Evolutionary conservation across 1,140 invertebrate species (phyloP).

Genomic region (Nymphalis io): DNA sequence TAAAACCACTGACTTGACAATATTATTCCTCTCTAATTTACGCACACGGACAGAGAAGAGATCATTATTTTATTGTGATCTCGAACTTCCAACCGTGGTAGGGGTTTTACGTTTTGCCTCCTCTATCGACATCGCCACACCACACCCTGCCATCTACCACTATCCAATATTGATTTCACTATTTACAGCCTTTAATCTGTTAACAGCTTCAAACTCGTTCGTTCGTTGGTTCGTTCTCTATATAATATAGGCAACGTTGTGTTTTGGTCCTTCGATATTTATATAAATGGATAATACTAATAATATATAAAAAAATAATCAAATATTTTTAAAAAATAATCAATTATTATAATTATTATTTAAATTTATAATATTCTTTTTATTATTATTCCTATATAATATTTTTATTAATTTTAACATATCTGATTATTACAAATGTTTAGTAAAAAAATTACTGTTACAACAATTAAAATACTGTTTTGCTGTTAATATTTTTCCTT

Average conservation of each 20-base stretch:
- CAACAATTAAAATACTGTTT: neutral
- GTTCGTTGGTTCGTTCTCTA: slow-evolving; percentile 40
- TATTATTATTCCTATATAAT: too few species aligned
- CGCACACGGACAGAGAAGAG: slow-evolving; percentile 24
- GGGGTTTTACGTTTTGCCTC: slow-evolving; percentile 51
- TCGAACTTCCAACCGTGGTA: slow-evolving; percentile 40
- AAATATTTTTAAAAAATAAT: neutral
- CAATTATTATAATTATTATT: too few species aligned
- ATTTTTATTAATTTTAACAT: too few species aligned
- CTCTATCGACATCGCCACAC: slow-evolving; percentile 43
- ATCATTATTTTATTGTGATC: slow-evolving; percentile 24
- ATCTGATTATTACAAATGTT: too few species aligned
- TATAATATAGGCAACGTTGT: slow-evolving; percentile 39
- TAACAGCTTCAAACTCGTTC: slow-evolving; percentile 61
- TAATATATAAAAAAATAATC: neutral
- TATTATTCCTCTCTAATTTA: slow-evolving; percentile 21
- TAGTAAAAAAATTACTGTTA: too few species aligned
- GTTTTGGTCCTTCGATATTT: neutral
- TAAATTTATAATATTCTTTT: too few species aligned
- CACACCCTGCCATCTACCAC: slow-evolving; percentile 63
- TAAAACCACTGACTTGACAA: slow-evolving; percentile 32
- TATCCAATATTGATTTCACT: slow-evolving; percentile 77
- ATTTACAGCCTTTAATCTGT: slow-evolving; percentile 71
- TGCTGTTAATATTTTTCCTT: neutral
- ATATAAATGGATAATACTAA: neutral